These are phyloP conservation scores for Abscondita cerata DNA, from an alignment of 2,888 invertebrate genomes.

Conservation along the genomic window DNA sequence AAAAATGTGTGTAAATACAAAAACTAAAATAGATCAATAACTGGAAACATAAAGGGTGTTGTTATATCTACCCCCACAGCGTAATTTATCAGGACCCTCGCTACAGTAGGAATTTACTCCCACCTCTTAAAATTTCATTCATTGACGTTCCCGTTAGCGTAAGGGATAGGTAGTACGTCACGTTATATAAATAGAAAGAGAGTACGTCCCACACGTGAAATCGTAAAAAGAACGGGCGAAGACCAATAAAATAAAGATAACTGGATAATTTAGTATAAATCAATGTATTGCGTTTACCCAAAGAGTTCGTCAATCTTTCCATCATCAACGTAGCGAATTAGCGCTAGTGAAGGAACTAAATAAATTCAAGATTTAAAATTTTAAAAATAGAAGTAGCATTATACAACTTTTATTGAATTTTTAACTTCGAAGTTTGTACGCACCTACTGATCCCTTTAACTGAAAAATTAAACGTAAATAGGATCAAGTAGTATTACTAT, in stretches of 20 bases:
- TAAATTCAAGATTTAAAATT: no score
- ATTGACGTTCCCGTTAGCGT: slow-evolving; percentile 26
- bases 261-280: slow-evolving; percentile 14
- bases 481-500: not conserved
- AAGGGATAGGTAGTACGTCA: slow-evolving; percentile 27
- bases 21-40: slow-evolving; percentile 22
- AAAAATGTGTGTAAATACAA: not conserved
- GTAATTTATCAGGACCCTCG: slow-evolving; percentile 34
- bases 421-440: no score
- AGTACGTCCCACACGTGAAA: slow-evolving; percentile 24
- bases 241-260: not conserved
- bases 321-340: no score
- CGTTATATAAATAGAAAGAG: slow-evolving; percentile 13
- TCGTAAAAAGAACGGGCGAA: slow-evolving; percentile 16
- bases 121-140: slow-evolving; percentile 25
- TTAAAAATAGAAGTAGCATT: no score
- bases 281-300: not conserved
- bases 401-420: no score
- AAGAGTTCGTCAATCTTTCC: not conserved
- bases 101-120: slow-evolving; percentile 22
- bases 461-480: no score
- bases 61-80: slow-evolving; percentile 29
- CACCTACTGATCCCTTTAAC: no score
- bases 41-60: slow-evolving; percentile 23
- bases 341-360: no score